phyloP scores from a whole-genome alignment of 2,888 invertebrate genomes.

The Plutella xylostella region DNA sequence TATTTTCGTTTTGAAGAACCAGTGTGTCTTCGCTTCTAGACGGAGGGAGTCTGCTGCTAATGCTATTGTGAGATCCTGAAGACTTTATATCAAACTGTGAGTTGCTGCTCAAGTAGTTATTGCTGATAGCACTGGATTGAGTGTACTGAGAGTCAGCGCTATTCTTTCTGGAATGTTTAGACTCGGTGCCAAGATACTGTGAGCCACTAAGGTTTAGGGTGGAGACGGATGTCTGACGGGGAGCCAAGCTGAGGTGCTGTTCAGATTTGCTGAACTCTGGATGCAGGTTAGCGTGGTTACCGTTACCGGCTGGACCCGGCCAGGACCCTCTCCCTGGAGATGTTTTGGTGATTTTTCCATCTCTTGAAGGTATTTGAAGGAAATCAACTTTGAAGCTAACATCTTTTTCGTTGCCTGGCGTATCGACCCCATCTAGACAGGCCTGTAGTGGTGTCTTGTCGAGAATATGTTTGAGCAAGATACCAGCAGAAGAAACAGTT shows the following conservation, averaged over 20 bases:
- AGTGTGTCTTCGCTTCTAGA: constrained; percentile 86
- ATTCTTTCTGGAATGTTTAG: constrained; percentile 61
- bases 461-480: constrained; percentile 52
- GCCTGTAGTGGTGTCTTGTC: constrained; percentile 41
- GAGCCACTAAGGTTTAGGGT: constrained; percentile 65
- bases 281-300: constrained; percentile 62
- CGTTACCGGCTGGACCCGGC: constrained; percentile 81
- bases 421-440: constrained; percentile 35
- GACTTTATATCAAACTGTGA: constrained; percentile 59
- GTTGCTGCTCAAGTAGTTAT: constrained; percentile 50
- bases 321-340: constrained; percentile 86
- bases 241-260: constrained; percentile 73
- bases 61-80: constrained; percentile 48
- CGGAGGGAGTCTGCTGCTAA: constrained; percentile 73
- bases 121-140: constrained; percentile 59
- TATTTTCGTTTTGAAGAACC: constrained; percentile 50
- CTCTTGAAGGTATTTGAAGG: constrained; percentile 77
- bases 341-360: constrained; percentile 80
- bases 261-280: constrained; percentile 88
- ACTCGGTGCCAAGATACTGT: constrained; percentile 64
- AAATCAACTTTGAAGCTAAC: constrained; percentile 53
- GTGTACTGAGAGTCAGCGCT: constrained; percentile 72
- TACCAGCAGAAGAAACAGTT: constrained; percentile 52
- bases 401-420: constrained; percentile 60
- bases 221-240: constrained; percentile 62